Base-by-base conservation (phyloP, 92 coral and sea anemone species). In the Paragorgia papillata region DNA sequence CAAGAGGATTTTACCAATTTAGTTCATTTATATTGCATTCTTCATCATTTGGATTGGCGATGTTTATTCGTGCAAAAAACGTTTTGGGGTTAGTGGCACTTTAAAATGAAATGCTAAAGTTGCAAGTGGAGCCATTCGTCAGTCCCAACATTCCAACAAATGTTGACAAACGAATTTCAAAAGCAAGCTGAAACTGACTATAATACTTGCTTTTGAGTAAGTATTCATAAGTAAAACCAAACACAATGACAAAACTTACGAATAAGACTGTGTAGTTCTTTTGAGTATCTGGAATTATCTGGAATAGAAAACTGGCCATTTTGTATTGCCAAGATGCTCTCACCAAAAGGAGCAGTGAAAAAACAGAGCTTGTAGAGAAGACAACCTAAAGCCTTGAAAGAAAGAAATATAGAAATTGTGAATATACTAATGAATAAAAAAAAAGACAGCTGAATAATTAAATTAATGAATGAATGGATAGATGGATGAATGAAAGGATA, bases 251-350 rank as follows among this genome's bases (percentile, higher is more conserved):
- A 32, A 34, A 54, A 74, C 53, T 49, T 19, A 29, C 78, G 39
- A 17, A 34, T 90, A 30, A 94, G 89, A 15, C 83, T 87, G 71
- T 90, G 94, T 19, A 94, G 87, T 32, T 84, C 89, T 56, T 88
- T 85, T 34, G 96, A 80, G 59, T 94, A 92, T 33, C 92, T 90
- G 0, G 98, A 94, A 75, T 81, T 90, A 19, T 94, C 98, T 62
- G 98, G 98, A 25, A 94, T 91, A 39, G 97, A 76, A n/a, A 94
- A 94, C 81, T 94, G 96, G 30, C 90, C 98, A 80, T 89, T 94
- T 57, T 94, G 98, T 24, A 94, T 94, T n/a, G 98, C 98, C 32
- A 94, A 84, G 48, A 96, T 88, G 74, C 98, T 94, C 76, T 94
- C 98, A 26, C 91, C 98, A 85, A 94, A 94, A 1, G 98, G 98